These are phyloP conservation scores for Zele albiditarsus DNA, from an alignment of 2,888 invertebrate genomes.

Conservation along the genomic window DNA sequence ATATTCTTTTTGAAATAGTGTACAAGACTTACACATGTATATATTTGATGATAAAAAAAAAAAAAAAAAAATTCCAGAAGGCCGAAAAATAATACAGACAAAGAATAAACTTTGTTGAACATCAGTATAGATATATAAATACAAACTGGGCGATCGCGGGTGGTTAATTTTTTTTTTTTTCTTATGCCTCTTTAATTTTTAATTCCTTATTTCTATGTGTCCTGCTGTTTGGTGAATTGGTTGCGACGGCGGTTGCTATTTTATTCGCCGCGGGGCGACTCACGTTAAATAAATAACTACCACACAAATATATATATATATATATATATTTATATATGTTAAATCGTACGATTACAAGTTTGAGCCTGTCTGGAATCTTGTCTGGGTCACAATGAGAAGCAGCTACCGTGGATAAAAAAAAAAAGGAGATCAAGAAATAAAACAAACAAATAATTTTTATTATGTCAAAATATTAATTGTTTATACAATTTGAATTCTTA, in stretches of 20 bases:
- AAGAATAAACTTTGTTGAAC: not conserved
- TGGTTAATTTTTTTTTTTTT: constrained; percentile 9
- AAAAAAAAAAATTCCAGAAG: not conserved
- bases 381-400: constrained; percentile 7
- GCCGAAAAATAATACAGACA: too few relatives aligned
- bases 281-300: not conserved
- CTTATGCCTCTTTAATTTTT: too few relatives aligned
- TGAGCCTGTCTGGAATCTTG: constrained; percentile 2
- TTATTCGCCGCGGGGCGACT: constrained; percentile 1
- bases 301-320: not conserved
- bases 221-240: constrained; percentile 20
- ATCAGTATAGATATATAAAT: not conserved
- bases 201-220: not conserved
- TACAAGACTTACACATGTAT: too few relatives aligned
- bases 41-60: not conserved
- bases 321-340: not conserved
- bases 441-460: not conserved
- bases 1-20: not conserved
- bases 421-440: not conserved
- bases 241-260: not conserved
- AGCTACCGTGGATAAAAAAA: constrained; percentile 18
- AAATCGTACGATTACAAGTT: not conserved
- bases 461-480: too few relatives aligned
- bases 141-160: not conserved
- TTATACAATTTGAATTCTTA: too few relatives aligned